Percentiles rank a stretch among this genome's conserved stretches.
Evolutionary conservation across 2,797 vertebrate genomes (phyloP).

Genomic region (Myiotriccus ornatus): DNA sequence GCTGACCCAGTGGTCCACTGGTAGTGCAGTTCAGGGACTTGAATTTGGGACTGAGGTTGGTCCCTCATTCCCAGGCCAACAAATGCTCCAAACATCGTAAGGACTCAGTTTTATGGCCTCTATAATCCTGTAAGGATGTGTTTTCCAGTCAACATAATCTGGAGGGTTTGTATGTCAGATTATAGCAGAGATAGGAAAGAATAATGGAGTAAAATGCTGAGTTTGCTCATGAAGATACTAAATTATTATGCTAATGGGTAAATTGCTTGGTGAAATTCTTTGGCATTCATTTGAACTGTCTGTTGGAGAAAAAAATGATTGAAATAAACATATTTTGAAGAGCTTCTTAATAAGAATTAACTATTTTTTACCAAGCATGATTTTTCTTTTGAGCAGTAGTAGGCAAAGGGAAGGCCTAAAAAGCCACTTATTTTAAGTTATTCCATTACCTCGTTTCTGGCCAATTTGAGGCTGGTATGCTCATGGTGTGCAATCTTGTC

Average conservation of each 20-base stretch:
- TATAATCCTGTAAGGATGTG: neutral
- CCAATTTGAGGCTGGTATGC: neutral
- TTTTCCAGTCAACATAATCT: neutral
- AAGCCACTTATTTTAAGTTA: neutral
- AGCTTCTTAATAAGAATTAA: neutral
- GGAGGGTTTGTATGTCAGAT: neutral
- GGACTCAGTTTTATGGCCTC: neutral
- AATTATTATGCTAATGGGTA: neutral
- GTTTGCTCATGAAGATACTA: neutral
- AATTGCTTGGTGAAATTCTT: neutral
- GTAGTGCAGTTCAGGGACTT: constrained; percentile 37
- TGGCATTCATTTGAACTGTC: neutral
- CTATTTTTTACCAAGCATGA: neutral
- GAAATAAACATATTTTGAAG: neutral
- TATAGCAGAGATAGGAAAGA: neutral
- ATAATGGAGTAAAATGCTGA: neutral
- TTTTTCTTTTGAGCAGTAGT: neutral
- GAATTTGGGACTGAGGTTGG: constrained; percentile 27
- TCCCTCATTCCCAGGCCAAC: constrained; percentile 12
- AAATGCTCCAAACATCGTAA: neutral
- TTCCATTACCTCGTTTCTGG: neutral
- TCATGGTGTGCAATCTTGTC: neutral
- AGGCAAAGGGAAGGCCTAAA: neutral
- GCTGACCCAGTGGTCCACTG: constrained; percentile 58
- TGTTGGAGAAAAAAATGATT: neutral